Evolutionary conservation across 2,888 invertebrate species (phyloP).

Genomic region (Incurvaria masculella): DNA sequence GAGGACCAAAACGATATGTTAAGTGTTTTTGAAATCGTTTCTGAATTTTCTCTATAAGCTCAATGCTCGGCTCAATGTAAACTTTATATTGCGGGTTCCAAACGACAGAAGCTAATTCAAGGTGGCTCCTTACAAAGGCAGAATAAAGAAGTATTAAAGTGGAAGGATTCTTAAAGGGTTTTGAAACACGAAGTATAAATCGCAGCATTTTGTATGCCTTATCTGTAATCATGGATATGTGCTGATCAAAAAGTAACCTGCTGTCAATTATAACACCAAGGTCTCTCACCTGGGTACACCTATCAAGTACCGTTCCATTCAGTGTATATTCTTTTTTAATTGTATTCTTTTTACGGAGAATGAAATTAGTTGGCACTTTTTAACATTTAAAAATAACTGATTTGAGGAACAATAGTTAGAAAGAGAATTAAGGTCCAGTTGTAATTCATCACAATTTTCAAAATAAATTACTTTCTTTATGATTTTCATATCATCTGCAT

Average conservation of each 20-base stretch:
- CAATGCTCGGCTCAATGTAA: too few relatives aligned
- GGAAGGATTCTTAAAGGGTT: constrained; percentile 3
- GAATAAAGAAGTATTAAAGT: constrained; percentile 6
- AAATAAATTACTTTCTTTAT: background rate
- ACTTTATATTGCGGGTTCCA: too few relatives aligned
- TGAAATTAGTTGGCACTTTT: constrained; percentile 2
- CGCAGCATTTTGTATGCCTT: constrained; percentile 1
- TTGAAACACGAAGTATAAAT: constrained; percentile 5
- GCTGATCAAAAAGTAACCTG: too few relatives aligned
- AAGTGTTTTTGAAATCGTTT: too few relatives aligned
- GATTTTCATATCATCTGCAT: constrained; percentile 4
- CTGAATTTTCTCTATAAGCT: too few relatives aligned
- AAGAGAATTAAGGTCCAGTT: too few relatives aligned
- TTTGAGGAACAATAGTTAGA: constrained; percentile 3
- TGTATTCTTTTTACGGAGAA: constrained; percentile 2
- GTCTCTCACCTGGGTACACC: constrained; percentile 1
- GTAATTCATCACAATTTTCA: background rate
- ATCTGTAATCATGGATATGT: constrained; percentile 7
- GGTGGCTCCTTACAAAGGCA: too few relatives aligned
- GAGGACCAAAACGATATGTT: too few relatives aligned
- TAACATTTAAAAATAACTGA: too few relatives aligned
- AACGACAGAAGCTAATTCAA: too few relatives aligned
- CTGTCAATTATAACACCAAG: too few relatives aligned
- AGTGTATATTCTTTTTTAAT: too few relatives aligned
- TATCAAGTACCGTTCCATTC: constrained; percentile 2